A percentile compares a stretch with the other conserved stretches of the same genome.
phyloP scores from a whole-genome alignment of 1,140 invertebrate genomes.

The Plutomurus gul region DNA sequence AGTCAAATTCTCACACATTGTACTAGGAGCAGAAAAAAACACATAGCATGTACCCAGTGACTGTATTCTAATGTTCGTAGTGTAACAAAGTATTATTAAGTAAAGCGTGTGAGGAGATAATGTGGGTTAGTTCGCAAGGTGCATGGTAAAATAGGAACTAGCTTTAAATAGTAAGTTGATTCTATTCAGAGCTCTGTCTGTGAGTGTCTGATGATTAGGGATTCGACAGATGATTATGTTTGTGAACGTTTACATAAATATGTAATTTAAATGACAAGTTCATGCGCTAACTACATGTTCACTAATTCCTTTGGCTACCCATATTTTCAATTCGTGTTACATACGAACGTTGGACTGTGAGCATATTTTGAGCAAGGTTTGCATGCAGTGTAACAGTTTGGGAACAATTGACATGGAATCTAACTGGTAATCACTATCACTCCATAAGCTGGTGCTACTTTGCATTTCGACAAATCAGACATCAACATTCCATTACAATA shows the following conservation, averaged over 20 bases:
- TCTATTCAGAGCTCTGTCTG: too few relatives aligned
- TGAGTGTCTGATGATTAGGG: conserved; percentile 9
- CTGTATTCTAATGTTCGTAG: too few relatives aligned
- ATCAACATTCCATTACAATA: neutral
- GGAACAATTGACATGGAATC: neutral
- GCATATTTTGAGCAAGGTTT: neutral
- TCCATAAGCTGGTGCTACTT: neutral
- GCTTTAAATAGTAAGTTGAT: too few relatives aligned
- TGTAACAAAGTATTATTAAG: too few relatives aligned
- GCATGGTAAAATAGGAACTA: too few relatives aligned
- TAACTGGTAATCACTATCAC: neutral
- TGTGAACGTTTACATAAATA: conserved; percentile 8
- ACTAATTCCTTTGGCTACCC: conserved; percentile 1
- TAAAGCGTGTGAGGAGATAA: too few relatives aligned
- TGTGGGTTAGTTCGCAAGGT: too few relatives aligned
- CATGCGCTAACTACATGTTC: conserved; percentile 14
- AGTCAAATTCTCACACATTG: too few relatives aligned
- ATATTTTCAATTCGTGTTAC: neutral
- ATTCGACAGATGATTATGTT: conserved; percentile 16
- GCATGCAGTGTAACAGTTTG: too few relatives aligned
- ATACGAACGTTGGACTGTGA: neutral
- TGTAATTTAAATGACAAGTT: conserved; percentile 10
- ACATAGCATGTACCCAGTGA: too few relatives aligned
- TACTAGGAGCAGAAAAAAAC: too few relatives aligned
- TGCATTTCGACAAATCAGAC: neutral